These are phyloP conservation scores for Sciurus carolinensis DNA, from an alignment of 2,797 vertebrate genomes.

Conservation along the genomic window DNA sequence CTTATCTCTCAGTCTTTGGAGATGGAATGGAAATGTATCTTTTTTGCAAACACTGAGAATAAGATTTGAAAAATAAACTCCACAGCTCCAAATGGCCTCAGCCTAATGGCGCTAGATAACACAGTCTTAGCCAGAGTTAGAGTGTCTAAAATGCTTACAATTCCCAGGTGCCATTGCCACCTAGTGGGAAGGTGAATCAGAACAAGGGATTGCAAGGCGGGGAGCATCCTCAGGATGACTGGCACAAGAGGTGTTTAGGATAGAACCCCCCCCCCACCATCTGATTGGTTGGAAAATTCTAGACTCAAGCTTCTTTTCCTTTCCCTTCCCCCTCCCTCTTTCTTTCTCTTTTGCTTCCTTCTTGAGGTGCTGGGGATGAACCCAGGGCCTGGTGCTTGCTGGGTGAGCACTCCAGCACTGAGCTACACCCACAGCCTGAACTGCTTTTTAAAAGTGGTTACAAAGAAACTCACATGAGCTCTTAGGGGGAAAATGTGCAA, in stretches of 20 bases:
- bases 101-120: background rate
- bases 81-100: background rate
- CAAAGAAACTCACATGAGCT: background rate
- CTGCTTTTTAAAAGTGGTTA: background rate
- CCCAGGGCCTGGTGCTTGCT: background rate
- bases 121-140: background rate
- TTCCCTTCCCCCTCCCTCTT: background rate
- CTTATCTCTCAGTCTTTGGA: constrained; percentile 51
- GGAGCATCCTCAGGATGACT: background rate
- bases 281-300: background rate
- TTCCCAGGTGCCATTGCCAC: constrained; percentile 84
- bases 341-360: background rate
- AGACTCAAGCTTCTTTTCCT: background rate
- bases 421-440: background rate
- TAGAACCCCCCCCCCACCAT: background rate
- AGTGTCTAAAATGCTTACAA: constrained; percentile 33
- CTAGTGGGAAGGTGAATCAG: constrained; percentile 85
- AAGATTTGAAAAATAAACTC: constrained; percentile 6
- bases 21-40: background rate
- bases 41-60: background rate
- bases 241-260: background rate
- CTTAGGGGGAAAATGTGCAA: background rate
- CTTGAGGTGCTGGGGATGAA: background rate
- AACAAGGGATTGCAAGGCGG: constrained; percentile 60
- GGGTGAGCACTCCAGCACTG: too few relatives aligned